Conservation (phyloP, 2,797 vertebrate species). For the Pagetopsis macropterus region DNA sequence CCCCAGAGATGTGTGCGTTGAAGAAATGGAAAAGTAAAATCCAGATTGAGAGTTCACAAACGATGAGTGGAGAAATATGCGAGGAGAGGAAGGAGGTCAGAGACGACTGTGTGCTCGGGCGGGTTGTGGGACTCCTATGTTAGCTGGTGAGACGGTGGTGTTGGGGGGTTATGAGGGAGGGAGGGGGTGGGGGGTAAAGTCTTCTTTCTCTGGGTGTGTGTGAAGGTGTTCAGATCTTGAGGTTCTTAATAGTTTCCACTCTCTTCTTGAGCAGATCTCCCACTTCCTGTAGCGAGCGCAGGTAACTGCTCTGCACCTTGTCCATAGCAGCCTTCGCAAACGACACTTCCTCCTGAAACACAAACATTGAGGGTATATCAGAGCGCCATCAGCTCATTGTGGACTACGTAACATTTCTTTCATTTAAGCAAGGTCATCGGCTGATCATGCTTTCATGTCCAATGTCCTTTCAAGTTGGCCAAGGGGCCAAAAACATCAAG, state of each 20-base stretch:
- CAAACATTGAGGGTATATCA: not conserved
- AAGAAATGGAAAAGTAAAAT: not conserved
- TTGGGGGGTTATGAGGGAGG: not conserved
- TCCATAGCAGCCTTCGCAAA: constrained; percentile 91
- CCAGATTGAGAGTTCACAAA: constrained; percentile 69
- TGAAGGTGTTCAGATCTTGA: constrained; percentile 89
- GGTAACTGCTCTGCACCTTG: constrained; percentile 96
- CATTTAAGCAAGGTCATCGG: not conserved
- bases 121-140: constrained; percentile 8
- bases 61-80: constrained; percentile 11
- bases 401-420: not conserved
- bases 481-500: no score
- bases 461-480: no score
- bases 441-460: not conserved
- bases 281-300: constrained; percentile 94
- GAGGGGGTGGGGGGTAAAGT: constrained; percentile 59
- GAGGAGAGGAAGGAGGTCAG: constrained; percentile 20
- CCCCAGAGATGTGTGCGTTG: constrained; percentile 46
- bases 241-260: constrained; percentile 91
- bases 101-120: constrained; percentile 4
- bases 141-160: constrained; percentile 32
- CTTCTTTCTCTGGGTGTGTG: constrained; percentile 72
- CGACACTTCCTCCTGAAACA: constrained; percentile 87
- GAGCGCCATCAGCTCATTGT: not conserved
- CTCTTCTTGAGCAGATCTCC: constrained; percentile 95